Percentiles rank a stretch among this genome's conserved stretches.
Conservation (phyloP, 2,113 vertebrate species). For the Apodemus speciosus region DNA sequence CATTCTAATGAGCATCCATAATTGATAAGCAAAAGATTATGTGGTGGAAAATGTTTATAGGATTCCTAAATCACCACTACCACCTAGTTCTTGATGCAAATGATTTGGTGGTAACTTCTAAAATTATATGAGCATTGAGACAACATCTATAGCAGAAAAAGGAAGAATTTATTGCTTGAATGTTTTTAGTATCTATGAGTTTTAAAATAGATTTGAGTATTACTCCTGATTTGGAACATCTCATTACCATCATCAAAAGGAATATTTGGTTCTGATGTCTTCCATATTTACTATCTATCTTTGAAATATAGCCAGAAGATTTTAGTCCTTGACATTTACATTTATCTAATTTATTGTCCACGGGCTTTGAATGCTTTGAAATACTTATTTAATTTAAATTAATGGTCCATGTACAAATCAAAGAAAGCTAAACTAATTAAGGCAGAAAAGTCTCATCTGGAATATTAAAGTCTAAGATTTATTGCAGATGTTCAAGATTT, state of each 20-base stretch:
- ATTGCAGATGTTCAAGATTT: constrained; percentile 54
- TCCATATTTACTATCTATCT: constrained; percentile 55
- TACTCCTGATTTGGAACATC: constrained; percentile 60
- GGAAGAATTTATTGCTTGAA: constrained; percentile 42
- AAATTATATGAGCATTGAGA: constrained; percentile 55
- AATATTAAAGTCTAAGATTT: constrained; percentile 63
- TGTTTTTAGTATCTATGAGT: constrained; percentile 58
- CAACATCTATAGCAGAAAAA: constrained; percentile 50
- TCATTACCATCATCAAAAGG: constrained; percentile 70
- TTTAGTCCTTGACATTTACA: constrained; percentile 14
- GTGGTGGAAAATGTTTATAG: neutral
- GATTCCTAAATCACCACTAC: neutral
- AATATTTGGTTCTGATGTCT: constrained; percentile 65
- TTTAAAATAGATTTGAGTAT: constrained; percentile 68
- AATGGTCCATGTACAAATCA: constrained; percentile 40
- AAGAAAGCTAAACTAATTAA: constrained; percentile 70
- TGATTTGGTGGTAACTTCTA: constrained; percentile 46
- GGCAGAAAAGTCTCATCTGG: constrained; percentile 51
- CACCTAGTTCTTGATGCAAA: constrained; percentile 9
- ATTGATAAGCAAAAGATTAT: neutral
- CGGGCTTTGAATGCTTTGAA: constrained; percentile 44
- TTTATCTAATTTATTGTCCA: constrained; percentile 68
- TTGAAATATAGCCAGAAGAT: constrained; percentile 54
- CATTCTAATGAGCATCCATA: constrained; percentile 8
- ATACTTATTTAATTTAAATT: constrained; percentile 61